Conservation (phyloP, 1,140 invertebrate genomes). For the Ganaspis sp. region DNA sequence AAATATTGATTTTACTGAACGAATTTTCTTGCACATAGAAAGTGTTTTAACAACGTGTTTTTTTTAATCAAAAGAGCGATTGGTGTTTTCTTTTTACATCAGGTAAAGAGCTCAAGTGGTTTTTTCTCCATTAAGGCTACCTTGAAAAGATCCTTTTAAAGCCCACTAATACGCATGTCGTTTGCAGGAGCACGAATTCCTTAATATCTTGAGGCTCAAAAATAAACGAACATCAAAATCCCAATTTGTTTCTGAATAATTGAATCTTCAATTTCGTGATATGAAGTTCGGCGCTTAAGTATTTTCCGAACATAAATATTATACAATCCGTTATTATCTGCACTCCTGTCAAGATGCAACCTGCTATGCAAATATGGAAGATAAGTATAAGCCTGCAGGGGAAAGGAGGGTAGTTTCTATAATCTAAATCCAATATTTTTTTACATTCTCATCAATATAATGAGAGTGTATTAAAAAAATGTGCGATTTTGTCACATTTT, state of each 20-base stretch:
- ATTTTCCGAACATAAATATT: too few relatives aligned
- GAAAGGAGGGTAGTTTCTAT: too few relatives aligned
- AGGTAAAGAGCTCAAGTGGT: neutral
- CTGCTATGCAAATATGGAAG: neutral
- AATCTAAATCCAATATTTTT: too few relatives aligned
- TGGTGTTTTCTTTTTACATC: neutral
- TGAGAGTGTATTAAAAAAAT: too few relatives aligned
- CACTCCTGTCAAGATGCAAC: slow-evolving; percentile 4
- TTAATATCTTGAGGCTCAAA: neutral
- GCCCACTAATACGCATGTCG: neutral
- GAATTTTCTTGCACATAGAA: neutral
- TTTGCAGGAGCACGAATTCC: neutral
- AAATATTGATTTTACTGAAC: neutral
- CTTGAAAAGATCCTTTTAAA: slow-evolving; percentile 6
- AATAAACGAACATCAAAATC: neutral
- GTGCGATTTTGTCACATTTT: too few relatives aligned
- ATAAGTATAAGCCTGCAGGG: neutral
- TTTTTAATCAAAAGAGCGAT: neutral
- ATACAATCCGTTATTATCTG: neutral
- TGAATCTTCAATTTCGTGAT: neutral
- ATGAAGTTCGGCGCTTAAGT: too few relatives aligned
- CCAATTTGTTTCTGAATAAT: neutral
- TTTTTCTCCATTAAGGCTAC: neutral
- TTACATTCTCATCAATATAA: too few relatives aligned
- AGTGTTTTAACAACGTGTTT: neutral